Evolutionary conservation across 1,140 invertebrate species (phyloP), one percentile per base, ranked within the genome.

Genomic region (Adoxophyes honmai): DNA sequence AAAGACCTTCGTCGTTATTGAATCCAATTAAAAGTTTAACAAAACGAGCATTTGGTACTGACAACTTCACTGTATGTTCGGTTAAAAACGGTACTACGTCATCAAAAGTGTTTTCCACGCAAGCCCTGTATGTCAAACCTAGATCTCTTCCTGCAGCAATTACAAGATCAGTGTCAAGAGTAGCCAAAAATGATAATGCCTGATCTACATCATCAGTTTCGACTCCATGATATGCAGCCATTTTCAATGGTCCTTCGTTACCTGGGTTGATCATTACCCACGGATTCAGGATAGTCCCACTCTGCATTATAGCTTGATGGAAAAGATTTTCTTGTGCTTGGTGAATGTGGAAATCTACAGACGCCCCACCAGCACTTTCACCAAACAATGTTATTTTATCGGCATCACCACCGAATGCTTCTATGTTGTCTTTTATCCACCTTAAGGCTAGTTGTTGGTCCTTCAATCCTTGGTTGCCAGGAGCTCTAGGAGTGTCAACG

Each of bases 341-440:
- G 4, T 68, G 3, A 10, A 74, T 36, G 33, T 69, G 61, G 4
- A 65, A 67, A 39, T 75, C 66, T 2, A 75, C 62, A 10, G 68
- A 74, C 6, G 35, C 54, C 1, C 91, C 92, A 0, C 93, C 93
- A 10, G 91, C 91, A 33, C 93, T 93, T 65, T 94, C 91, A 1
- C 94, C 94, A 64, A 92, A 90, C 4, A 93, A 77, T 2, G 92
- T 91, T 28, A 95, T 91, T 64, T 90, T 89, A 1, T 90, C 73
- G 0, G 90, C 81, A 78, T 96, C 91, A 18, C 94, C 94, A 10
- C 94, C 93, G 66, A 96, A 95, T 48, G 89, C 90, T 57, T 79
- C 86, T 66, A 92, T 93, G 72, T 95, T 93, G 55, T 92, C 84
- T 57, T 91, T 86, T 0, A 94, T 82, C 93, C 93, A 94, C 59